These are phyloP conservation scores for Standfussiana lucernea DNA, from an alignment of 2,888 invertebrate genomes.

Conservation along the genomic window DNA sequence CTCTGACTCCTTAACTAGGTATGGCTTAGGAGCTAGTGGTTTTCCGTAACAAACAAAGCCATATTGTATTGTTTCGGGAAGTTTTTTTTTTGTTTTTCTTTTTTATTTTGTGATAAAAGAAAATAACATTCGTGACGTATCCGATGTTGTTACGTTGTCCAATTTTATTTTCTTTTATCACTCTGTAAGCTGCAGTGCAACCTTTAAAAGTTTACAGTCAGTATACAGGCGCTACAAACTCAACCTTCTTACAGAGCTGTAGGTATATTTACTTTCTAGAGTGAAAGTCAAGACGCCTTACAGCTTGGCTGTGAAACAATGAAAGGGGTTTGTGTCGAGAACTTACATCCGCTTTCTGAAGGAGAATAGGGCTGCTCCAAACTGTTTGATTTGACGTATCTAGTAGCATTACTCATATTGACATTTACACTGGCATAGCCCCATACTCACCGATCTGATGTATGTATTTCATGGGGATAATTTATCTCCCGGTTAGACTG, in stretches of 20 bases:
- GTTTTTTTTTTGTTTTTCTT: background rate
- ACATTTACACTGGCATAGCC: background rate
- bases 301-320: slow-evolving; percentile 32
- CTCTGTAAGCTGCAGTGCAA: background rate
- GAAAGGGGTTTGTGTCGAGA: slow-evolving; percentile 21
- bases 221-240: background rate
- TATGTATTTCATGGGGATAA: background rate
- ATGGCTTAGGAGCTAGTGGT: background rate
- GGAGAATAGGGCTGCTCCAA: background rate
- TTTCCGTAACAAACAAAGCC: background rate
- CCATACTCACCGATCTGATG: background rate
- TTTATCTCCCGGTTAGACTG: background rate
- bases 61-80: background rate
- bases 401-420: no score
- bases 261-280: background rate
- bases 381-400: background rate
- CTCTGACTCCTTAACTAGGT: no score
- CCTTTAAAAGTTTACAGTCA: background rate
- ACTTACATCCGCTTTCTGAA: slow-evolving; percentile 17
- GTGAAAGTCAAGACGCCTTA: slow-evolving; percentile 27
- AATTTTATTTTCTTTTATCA: background rate
- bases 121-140: no score
- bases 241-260: slow-evolving; percentile 19
- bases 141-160: no score
- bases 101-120: no score